A percentile compares a stretch with the other conserved stretches of the same genome.
Conservation (phyloP, 2,888 invertebrate genomes). For the Archaeoteleia sp. region DNA sequence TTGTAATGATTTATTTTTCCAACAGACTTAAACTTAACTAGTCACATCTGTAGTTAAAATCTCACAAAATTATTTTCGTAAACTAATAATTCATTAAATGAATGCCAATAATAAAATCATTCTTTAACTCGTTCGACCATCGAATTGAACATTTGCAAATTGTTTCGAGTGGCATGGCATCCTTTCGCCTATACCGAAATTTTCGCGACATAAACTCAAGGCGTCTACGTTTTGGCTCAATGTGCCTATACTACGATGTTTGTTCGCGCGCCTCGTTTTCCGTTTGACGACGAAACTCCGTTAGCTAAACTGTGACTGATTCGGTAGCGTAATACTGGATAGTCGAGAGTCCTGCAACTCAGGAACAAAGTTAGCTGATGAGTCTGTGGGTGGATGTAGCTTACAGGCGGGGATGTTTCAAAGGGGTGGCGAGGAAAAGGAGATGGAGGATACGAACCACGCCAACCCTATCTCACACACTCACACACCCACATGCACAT, state of each 20-base stretch:
- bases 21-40: too few relatives aligned
- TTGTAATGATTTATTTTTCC: too few relatives aligned
- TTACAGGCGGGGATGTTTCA: conserved; percentile 45
- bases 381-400: conserved; percentile 67
- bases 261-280: conserved; percentile 65
- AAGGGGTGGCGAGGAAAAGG: conserved; percentile 48
- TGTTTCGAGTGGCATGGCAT: too few relatives aligned
- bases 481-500: conserved; percentile 39
- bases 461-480: conserved; percentile 27
- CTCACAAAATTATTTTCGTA: too few relatives aligned
- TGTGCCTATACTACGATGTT: conserved; percentile 60
- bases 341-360: conserved; percentile 67
- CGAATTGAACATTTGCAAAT: too few relatives aligned
- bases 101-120: too few relatives aligned
- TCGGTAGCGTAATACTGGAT: conserved; percentile 64
- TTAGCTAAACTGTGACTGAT: conserved; percentile 71
- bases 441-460: conserved; percentile 46
- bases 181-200: too few relatives aligned
- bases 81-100: too few relatives aligned
- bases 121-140: too few relatives aligned
- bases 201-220: too few relatives aligned
- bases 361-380: conserved; percentile 74
- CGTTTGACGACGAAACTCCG: conserved; percentile 71
- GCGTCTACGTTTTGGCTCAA: conserved; percentile 41
- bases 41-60: too few relatives aligned